Base-by-base conservation (phyloP, 1,140 invertebrate genomes). In the Vanessa atalanta region DNA sequence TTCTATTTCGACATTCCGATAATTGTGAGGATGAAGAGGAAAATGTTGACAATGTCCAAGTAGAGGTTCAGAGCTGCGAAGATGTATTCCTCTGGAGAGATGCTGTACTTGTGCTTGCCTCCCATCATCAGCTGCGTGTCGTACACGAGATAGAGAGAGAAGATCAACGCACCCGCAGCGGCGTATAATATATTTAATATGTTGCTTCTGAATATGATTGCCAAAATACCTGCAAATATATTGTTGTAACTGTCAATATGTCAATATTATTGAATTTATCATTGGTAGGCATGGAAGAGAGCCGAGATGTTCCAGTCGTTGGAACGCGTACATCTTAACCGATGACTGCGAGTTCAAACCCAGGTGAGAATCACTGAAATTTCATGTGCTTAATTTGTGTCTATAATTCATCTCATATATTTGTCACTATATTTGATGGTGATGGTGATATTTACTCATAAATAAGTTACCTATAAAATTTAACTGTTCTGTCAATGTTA, bases 51-150 rank as follows among this genome's bases (percentile, higher is more conserved):
- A 73, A 99, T 95, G 90, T 99, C 98, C 67, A 98, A 88, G 87
- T 99, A 99, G 0, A 99, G 90, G 85, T 96, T 98, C 1, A 99
- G 93, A 3, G 98, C 96, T 0, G 98, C 98, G 84, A 99, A 98
- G 65, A 99, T 96, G 88, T 99, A 99, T 79, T 99, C 98, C 88
- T 99, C 98, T 0, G 98, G 98, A 2, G 97, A 98, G 63, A 99
- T 95, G 16, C 96, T 95, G 92, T 97, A 98, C 85, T 97, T 97
- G 89, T 99, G 98, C 15, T 96, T 96, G 9, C 98, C 98, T 31
- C 98, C 98, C 81, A 99, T 93, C 96, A 99, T 98, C 77, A 99
- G 85, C 93, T 99, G 98, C 0, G 98, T 99, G 90, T 99, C 98
- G 84, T 98, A 98, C 16, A 97, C 88, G 0, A 97, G 90, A 83